Evolutionary conservation across 1,140 invertebrate species (phyloP), one percentile per base, ranked within the genome.

Genomic region (Drosophila micromelanica): DNA sequence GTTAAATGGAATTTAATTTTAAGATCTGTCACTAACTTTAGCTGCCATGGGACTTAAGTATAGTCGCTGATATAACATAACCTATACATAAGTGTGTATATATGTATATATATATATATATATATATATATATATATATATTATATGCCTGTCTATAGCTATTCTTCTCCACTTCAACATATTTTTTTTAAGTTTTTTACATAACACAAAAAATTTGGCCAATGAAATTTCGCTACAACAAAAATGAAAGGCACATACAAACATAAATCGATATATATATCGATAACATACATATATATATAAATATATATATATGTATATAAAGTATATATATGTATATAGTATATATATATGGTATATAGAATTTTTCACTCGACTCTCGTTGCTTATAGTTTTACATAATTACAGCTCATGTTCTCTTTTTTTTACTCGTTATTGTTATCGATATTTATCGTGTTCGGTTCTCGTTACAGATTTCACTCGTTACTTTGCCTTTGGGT

Each of bases 1-100:
- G 32, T 65, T 62, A 78, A 81, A 87, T 86, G 82, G 82, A 86
- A 86, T 87, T 76, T 63, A 76, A 73, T 76, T 78, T 64, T 82
- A 71, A 72, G 55, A 72, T 78, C 67, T 81, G 49, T 80, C 54
- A 78, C 49, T 55, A 45, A 54, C 42, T 57, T 75, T 72, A 67
- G 76, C 76, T 81, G 62, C 57, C 74, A 51, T 68, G 43, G 46
- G 62, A 59, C 76, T 76, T 62, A 51, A 42, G 52, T 72, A 56
- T 51, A 46, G 63, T 55, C 55, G 55, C 68, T 68, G 71, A 30
- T 57, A 46, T 57, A 45, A 48, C 23, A 49, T 49, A 49, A 30
- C 23, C 48, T 71, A 54, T 61, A 38, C 40, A 35, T 69, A 17
- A 27, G 38, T 55, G 32, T 72, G 32, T 55, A 73, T 38, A 27